A percentile compares a stretch with the other conserved stretches of the same genome.
Conservation (phyloP, 2,797 vertebrate genomes). For the Betta splendens region DNA sequence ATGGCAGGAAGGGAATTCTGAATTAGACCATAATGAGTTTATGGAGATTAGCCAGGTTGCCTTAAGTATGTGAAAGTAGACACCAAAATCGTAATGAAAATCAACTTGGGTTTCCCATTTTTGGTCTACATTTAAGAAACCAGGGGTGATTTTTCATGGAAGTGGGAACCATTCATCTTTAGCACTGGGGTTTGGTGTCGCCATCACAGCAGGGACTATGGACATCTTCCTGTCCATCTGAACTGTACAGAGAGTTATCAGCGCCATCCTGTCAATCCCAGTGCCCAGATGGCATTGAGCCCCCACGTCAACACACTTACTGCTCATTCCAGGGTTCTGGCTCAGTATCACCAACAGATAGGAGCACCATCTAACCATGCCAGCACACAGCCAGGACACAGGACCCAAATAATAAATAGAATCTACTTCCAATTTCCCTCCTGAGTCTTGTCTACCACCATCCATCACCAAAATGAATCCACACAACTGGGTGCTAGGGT, state of each 20-base stretch:
- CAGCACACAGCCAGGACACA: constrained; percentile 66
- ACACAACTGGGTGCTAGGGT: constrained; percentile 45
- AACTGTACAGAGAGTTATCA: constrained; percentile 62
- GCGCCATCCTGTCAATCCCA: constrained; percentile 65
- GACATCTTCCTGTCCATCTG: constrained; percentile 67
- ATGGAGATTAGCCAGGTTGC: constrained; percentile 58
- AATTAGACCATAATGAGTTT: constrained; percentile 59
- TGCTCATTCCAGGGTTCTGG: constrained; percentile 72
- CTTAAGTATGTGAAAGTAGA: constrained; percentile 46
- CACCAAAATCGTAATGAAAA: constrained; percentile 56
- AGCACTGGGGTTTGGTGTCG: constrained; percentile 68
- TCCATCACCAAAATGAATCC: constrained; percentile 76
- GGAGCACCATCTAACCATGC: constrained; percentile 65
- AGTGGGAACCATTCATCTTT: constrained; percentile 66
- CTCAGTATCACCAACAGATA: constrained; percentile 55
- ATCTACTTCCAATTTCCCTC: constrained; percentile 71
- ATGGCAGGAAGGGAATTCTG: constrained; percentile 63
- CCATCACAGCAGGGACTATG: constrained; percentile 66
- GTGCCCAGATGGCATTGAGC: constrained; percentile 82
- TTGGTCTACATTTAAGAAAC: constrained; percentile 53
- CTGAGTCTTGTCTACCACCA: constrained; percentile 57
- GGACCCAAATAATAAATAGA: constrained; percentile 65
- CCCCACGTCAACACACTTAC: constrained; percentile 71
- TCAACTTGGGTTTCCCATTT: constrained; percentile 31
- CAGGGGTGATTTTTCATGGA: constrained; percentile 57